These are phyloP conservation scores for Ptyas mucosa DNA, from an alignment of 2,113 vertebrate genomes.

Conservation along the genomic window DNA sequence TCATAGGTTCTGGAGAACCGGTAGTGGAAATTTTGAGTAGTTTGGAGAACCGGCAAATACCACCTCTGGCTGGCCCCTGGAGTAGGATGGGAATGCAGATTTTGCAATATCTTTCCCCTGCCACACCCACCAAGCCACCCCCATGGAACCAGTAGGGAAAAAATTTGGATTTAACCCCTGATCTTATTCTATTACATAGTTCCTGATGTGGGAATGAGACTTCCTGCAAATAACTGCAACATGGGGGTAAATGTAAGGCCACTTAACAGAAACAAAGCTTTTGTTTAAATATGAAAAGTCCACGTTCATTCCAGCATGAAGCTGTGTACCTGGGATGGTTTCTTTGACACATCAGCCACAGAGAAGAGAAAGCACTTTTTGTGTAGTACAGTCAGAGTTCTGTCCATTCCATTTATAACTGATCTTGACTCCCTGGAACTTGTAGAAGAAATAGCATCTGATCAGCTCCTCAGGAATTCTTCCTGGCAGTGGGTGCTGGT, in stretches of 20 bases:
- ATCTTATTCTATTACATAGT: neutral
- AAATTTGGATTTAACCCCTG: neutral
- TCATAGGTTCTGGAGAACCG: too few relatives aligned
- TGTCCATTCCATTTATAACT: neutral
- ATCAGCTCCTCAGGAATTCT: neutral
- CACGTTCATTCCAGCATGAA: neutral
- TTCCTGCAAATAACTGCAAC: neutral
- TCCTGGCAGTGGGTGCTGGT: neutral
- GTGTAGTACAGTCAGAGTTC: neutral
- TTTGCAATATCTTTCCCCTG: too few relatives aligned
- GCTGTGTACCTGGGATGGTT: neutral
- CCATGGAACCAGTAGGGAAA: too few relatives aligned
- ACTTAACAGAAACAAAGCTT: neutral
- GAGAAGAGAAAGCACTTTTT: neutral
- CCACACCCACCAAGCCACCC: too few relatives aligned
- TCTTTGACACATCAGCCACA: neutral
- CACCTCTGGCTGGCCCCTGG: too few relatives aligned
- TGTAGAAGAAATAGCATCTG: neutral
- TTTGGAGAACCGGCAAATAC: too few relatives aligned
- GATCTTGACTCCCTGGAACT: neutral
- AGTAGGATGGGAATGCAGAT: too few relatives aligned
- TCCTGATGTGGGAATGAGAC: neutral
- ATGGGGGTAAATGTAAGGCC: neutral
- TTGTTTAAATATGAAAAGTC: neutral
- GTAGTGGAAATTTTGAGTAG: too few relatives aligned